phyloP scores from a whole-genome alignment of 64 coral and sea anemone species.

The Pocillopora verrucosa region DNA sequence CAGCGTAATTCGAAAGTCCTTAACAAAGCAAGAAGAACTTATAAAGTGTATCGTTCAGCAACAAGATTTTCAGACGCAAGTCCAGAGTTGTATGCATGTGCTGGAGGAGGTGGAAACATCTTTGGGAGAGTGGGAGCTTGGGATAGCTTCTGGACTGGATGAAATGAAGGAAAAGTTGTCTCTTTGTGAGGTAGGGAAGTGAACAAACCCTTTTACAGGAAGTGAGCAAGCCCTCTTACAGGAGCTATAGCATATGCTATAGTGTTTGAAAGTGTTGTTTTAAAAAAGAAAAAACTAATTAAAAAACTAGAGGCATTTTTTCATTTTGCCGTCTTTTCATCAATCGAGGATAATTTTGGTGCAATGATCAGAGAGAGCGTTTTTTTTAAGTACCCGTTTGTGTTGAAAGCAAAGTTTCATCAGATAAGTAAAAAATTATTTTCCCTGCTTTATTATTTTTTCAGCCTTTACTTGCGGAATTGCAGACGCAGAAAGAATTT shows the following conservation, averaged over 20 bases:
- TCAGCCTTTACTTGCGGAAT: constrained; percentile 71
- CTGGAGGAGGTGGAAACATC: constrained; percentile 53
- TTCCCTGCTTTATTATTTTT: not conserved
- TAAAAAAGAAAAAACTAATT: too few relatives aligned
- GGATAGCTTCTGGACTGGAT: constrained; percentile 7
- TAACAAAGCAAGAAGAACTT: constrained; percentile 80
- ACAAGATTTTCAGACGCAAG: constrained; percentile 86
- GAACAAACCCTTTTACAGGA: too few relatives aligned
- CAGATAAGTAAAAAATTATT: not conserved
- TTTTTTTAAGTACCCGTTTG: too few relatives aligned
- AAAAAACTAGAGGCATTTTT: too few relatives aligned
- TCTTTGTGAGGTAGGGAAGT: constrained; percentile 51
- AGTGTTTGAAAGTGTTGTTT: too few relatives aligned
- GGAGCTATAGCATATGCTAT: too few relatives aligned
- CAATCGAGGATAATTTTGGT: too few relatives aligned
- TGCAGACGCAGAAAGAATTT: constrained; percentile 78
- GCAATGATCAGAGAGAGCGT: too few relatives aligned
- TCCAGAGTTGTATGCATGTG: constrained; percentile 82
- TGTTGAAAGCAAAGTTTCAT: too few relatives aligned
- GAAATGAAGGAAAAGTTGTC: constrained; percentile 68
- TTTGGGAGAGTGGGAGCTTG: constrained; percentile 43
- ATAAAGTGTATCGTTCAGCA: constrained; percentile 75
- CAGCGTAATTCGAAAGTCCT: constrained; percentile 64
- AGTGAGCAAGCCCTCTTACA: too few relatives aligned
- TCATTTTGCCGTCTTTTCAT: too few relatives aligned